Base-by-base conservation (phyloP, 2,113 vertebrate genomes). In the Tachysurus fulvidraco region DNA sequence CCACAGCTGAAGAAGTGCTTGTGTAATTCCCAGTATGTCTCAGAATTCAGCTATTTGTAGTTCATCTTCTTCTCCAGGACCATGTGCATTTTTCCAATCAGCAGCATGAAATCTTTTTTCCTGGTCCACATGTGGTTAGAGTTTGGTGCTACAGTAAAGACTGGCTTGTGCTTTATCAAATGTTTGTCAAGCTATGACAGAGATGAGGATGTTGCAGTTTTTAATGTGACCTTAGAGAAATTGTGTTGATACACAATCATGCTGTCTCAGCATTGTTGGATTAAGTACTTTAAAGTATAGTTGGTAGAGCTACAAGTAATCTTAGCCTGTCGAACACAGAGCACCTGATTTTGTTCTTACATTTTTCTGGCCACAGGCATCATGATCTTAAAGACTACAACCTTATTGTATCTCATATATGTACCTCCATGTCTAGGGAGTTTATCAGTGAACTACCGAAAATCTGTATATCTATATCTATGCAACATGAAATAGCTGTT, bases 1-100 rank as follows among this genome's bases (percentile, higher is more conserved):
- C 54, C 50, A 73, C 65, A 59, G 52, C 83, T 83, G 73, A 76
- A 78, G 21, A 78, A 78, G 50, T 54, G 25, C 74, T 77, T 80
- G 28, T 80, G 17, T 59, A 80, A 57, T 59, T 80, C 54, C 28
- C 77, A 80, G 5, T 57, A 17, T 0, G 17, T 36, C 17, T 59
- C 9, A 23, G 36, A 80, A 80, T 2, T 6, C 17, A 77, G 50
- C 50, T 36, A 59, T 59, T 17, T 80, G 17, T 23, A 57, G 54
- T 12, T 74, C 36, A 28, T 46, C 44, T 74, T 59, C 36, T 36
- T 74, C 13, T 57, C 55, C 36, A 41, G 65, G 25, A 54, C 2
- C 5, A 16, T 28, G 50, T 78, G 25, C 50, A 54, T 55, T 78
- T 78, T 55, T 10, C 44, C 52, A 57, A 50, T 57, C 11, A 55